Base-by-base conservation (phyloP, 2,888 invertebrate species). In the Zygaena filipendulae region DNA sequence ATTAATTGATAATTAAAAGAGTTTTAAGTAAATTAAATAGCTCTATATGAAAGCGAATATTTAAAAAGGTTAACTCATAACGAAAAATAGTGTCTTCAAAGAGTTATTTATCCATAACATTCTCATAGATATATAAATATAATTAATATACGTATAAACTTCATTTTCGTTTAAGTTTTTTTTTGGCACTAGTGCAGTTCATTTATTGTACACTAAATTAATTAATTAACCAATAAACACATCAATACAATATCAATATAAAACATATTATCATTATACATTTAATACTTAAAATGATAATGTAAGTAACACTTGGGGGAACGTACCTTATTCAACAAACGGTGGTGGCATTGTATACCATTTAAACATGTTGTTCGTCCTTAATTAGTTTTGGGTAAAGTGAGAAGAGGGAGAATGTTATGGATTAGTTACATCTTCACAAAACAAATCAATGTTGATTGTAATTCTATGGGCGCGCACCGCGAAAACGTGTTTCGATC, bases 331-430 rank as follows among this genome's bases (percentile, higher is more conserved):
- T 57, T 49, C 47, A 68, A 71, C 70, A 68, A 69, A 75, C 74
- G 75, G 70, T 69, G 74, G 68, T 67, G 70, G 75, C 66, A 70
- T 59, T 61, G 62, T 56, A 55, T 66, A 75, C 77, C 77, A 66
- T 71, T 68, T 70, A 71, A 71, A 71, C 67, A 69, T 69, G 70
- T 72, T 61, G 74, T 63, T 64, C 74, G 72, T 77, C 79, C 79
- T 77, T 77, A 77, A 72, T 68, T 62, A 74, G 74, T 77, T 75
- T 77, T 72, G 75, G 72, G 62, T 72, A 67, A 16, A 70, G 71
- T 64, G 67, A 66, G 67, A 72, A 71, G 70, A 70, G 70, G 75
- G 79, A 79, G 77, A 79, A 79, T 77, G 75, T 79, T 77, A 79
- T 79, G 79, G 74, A 79, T 79, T 79, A 79, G 79, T 79, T 66